Evolutionary conservation across 2,888 invertebrate genomes (phyloP), one percentile per base, ranked within the genome.

Genomic region (Drosophila neonasuta): DNA sequence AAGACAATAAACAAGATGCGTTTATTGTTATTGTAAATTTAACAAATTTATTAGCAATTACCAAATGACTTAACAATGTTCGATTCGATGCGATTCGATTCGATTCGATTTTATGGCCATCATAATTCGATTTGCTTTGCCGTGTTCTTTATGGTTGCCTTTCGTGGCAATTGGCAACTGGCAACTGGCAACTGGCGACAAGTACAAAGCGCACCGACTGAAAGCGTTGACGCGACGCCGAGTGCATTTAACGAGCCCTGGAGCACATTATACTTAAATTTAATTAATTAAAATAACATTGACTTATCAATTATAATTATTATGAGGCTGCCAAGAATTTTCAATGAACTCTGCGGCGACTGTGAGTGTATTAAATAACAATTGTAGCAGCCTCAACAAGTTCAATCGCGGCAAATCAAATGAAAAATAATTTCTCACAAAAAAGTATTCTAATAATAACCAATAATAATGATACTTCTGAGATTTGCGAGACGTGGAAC

Each of bases 211-310:
- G 62, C 36, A n/a, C 64, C 51, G 79, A 42, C 64, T 7, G 59
- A 49, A 44, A 55, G 39, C 13, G 39, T 39, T 13, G 42, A 42
- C n/a, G 39, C 39, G 24, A 24, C 24, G 36, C 11, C 42, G 42
- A 15, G 17, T 44, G 44, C 20, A 29, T 46, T 46, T 46, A 36
- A 56, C 34, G 46, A 15, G 62, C 77, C 62, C 72, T 66, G 65
- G 41, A 41, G 34, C 67, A 60, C 75, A 81, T 76, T 77, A 79
- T 78, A 81, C 74, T 79, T 75, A 82, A 82, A 74, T 79, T 74
- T 73, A 86, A 86, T 87, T 86, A 86, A 86, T 84, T 84, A 78
- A 78, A 86, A 77, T 70, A 71, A 75, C 84, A 77, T 77, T 72
- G 60, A 67, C 59, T 77, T 82, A 77, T 80, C 80, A 65, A 58